Percentiles rank a stretch among this genome's conserved stretches.
phyloP scores from a whole-genome alignment of 2,888 invertebrate genomes.

The Leptinotarsa rubiginosa region DNA sequence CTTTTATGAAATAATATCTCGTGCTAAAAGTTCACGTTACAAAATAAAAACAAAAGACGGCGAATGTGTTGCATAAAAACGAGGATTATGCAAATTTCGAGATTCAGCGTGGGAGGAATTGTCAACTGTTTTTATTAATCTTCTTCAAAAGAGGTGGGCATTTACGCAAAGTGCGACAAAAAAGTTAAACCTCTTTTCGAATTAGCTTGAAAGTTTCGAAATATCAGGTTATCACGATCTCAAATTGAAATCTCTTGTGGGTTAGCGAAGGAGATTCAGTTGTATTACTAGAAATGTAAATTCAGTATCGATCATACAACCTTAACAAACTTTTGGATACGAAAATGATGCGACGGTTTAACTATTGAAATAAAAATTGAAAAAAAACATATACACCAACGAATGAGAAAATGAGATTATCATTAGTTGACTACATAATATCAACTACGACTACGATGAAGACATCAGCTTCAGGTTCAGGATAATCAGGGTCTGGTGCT shows the following conservation, averaged over 20 bases:
- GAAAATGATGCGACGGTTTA: no score
- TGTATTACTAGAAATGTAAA: background rate
- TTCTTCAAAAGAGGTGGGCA: slow-evolving; percentile 8
- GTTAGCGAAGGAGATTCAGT: background rate
- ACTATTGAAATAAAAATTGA: no score
- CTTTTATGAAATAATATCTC: slow-evolving; percentile 40
- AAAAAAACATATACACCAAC: no score
- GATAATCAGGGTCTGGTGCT: no score
- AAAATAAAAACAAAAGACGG: slow-evolving; percentile 38
- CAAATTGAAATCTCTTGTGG: background rate
- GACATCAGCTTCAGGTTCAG: no score
- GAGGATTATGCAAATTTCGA: slow-evolving; percentile 24
- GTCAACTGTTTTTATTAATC: slow-evolving; percentile 15
- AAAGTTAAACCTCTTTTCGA: background rate
- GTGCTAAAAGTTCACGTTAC: slow-evolving; percentile 40
- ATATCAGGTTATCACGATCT: background rate
- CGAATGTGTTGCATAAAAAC: slow-evolving; percentile 36
- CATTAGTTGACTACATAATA: no score
- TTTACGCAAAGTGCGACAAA: slow-evolving; percentile 10
- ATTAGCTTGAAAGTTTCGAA: background rate
- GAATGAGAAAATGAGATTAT: no score
- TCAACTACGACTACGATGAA: no score
- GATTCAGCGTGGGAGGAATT: slow-evolving; percentile 17
- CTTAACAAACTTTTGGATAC: no score
- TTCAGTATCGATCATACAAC: no score